Evolutionary conservation across 1,140 invertebrate genomes (phyloP), one percentile per base, ranked within the genome.

Genomic region (Ostrea denselamellosa): DNA sequence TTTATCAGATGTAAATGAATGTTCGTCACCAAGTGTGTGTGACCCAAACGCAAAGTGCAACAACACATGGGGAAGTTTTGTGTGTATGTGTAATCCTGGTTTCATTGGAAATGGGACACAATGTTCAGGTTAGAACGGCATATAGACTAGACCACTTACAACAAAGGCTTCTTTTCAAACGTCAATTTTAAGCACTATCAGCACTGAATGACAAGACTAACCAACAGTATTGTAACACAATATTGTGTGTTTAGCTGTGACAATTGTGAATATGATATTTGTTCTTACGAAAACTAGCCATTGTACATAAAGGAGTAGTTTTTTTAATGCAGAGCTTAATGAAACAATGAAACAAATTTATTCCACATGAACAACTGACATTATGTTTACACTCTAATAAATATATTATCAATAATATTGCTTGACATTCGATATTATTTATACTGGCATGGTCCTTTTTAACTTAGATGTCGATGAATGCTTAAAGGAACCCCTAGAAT

Each of bases 71-170:
- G 87, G 87, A 17, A 86, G 84, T 8, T 88, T 53, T 54, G 44
- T 51, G 9, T 88, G 87, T 88, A 34, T 10, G n/a, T 88, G 87
- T 86, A 14, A 68, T 53, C 62, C 77, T 17, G 87, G 87, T 14
- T 77, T 28, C 28, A 14, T 17, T 34, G 68, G 28, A 34, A 17
- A 77, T 34, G 68, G 68, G 25, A 34, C 14, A 34, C 34, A 28
- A 2, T 77, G 68, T 25, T 12, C 68, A 77, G 68, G 68, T 77
- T 9, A 28, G 68, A 34, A 34, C 12, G 17, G 2, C 34, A 44
- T 44, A 44, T 2, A 44, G 34, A 44, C 5, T 5, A 44, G 34
- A 5, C 34, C 34, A 44, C 34, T 1, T 44, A 5, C 5, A 44
- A 5, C 34, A 44, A 5, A 44, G 34, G 1, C 34, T 44, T 44